These are phyloP conservation scores for Notamacropus eugenii DNA, from an alignment of 2,797 vertebrate species.

Conservation along the genomic window DNA sequence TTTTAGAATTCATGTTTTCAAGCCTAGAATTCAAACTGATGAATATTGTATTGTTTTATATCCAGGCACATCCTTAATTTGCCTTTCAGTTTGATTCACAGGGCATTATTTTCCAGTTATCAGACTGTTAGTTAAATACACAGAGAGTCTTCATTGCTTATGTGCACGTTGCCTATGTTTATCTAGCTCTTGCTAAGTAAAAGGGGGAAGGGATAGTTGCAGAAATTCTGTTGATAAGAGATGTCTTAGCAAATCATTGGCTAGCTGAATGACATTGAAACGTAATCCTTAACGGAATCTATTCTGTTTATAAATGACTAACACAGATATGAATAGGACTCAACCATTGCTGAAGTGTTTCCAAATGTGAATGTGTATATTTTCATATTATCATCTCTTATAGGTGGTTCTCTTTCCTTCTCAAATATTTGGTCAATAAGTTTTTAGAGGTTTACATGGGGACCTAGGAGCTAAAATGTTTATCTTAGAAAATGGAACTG, in stretches of 20 bases:
- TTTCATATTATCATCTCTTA: neutral
- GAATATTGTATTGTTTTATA: slow-evolving; percentile 31
- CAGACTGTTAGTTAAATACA: slow-evolving; percentile 12
- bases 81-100: slow-evolving; percentile 41
- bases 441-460: neutral
- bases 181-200: neutral
- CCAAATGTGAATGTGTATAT: neutral
- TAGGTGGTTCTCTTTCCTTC: neutral
- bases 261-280: neutral
- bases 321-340: neutral
- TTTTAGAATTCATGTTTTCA: slow-evolving; percentile 62
- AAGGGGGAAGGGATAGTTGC: neutral
- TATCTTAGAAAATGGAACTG: neutral
- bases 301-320: neutral
- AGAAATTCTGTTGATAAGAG: neutral
- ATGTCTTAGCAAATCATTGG: neutral
- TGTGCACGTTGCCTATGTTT: slow-evolving; percentile 1
- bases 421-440: neutral
- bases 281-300: neutral
- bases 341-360: neutral
- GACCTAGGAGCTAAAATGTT: neutral
- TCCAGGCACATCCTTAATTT: slow-evolving; percentile 10
- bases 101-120: slow-evolving; percentile 47
- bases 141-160: neutral
- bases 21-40: slow-evolving; percentile 43